Evolutionary conservation across 2,113 vertebrate species (phyloP), one percentile per base, ranked within the genome.

Genomic region (Pitta sordida): DNA sequence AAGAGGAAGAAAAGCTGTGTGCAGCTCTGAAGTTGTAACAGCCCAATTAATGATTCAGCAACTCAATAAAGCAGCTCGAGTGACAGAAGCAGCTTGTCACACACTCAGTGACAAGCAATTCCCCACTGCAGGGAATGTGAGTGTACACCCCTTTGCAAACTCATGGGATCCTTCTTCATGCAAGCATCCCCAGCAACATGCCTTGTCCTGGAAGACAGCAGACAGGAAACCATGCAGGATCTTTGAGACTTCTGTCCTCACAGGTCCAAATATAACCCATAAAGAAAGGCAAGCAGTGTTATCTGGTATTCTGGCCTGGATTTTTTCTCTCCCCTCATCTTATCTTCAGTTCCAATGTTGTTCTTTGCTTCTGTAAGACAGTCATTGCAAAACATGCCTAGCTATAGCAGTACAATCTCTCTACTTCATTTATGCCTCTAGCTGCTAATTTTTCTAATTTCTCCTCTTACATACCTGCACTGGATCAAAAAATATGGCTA

Each of bases 301-400:
- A 30, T 62, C 58, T 74, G 43, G 34, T 46, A 30, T 62, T 90
- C 84, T 76, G 70, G 60, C 37, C 63, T 30, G 20, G 5, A 9
- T 69, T 92, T 92, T 86, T 34, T 75, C 86, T 94, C n/a, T 65
- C 68, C 49, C 64, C 59, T 29, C 22, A 27, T 62, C 51, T 58
- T 51, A n/a, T 69, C 95, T 96, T 96, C 79, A 90, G 64, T 96
- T 96, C 93, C 26, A 15, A 39, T 93, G 91, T 96, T 91, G 78
- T 18, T 67, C 32, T 76, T 91, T 34, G 43, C 71, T 86, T 51
- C 83, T 67, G 11, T 77, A 71, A 81, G 83, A 55, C 60, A 88
- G 71, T 77, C 67, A 91, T 70, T 63, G 71, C 83, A 94, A 94
- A 85, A 88, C 43, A 78, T 13, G 27, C 23, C 48, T 53, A 49